These are phyloP conservation scores for Archocentrus centrarchus DNA, from an alignment of 2,113 vertebrate species.

Conservation along the genomic window DNA sequence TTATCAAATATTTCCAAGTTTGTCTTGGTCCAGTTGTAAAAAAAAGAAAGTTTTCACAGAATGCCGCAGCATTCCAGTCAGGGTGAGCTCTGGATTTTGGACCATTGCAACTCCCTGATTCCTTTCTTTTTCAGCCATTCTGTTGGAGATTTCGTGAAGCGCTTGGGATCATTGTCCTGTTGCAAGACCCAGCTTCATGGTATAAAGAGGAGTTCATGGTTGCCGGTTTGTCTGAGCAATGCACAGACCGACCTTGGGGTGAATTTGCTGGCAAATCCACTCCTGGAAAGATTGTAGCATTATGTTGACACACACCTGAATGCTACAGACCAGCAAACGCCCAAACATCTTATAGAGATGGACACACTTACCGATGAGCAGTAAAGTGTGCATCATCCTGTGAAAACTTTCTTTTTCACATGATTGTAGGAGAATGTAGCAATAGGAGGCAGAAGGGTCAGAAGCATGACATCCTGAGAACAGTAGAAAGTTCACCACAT, in stretches of 20 bases:
- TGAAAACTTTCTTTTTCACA: background rate
- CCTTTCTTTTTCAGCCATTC: slow-evolving; percentile 1
- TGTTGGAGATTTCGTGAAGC: background rate
- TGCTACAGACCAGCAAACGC: background rate
- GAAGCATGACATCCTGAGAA: background rate
- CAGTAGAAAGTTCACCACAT: slow-evolving; percentile 44
- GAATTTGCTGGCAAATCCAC: no score
- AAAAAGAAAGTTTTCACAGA: background rate
- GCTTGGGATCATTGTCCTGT: background rate
- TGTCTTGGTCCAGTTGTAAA: background rate
- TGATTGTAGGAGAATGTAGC: background rate
- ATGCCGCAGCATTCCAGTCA: background rate
- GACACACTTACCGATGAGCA: no score
- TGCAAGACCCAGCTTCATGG: background rate
- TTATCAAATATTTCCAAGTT: background rate
- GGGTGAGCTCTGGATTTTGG: background rate
- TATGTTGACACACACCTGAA: background rate
- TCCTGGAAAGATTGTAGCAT: background rate
- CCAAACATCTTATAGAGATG: background rate
- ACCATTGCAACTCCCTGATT: background rate
- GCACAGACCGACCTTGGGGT: no score
- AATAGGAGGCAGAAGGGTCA: background rate
- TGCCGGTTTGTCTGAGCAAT: no score
- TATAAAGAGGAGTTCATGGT: no score
- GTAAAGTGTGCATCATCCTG: background rate